Base-by-base conservation (phyloP, 2,797 vertebrate species). In the Micromesistius poutassou region DNA sequence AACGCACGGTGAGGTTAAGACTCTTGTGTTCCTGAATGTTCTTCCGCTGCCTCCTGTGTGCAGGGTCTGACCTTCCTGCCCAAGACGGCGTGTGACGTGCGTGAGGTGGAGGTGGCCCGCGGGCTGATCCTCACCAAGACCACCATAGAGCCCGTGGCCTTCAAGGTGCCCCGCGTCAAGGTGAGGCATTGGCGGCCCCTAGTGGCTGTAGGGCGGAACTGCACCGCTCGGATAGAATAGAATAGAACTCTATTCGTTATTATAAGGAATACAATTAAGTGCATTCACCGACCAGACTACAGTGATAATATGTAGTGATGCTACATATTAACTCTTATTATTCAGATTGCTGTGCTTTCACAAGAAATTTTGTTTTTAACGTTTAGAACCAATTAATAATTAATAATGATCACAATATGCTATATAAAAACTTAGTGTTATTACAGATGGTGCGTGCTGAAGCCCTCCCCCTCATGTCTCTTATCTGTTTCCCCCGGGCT, bases 11-110 rank as follows among this genome's bases (percentile, higher is more conserved):
- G 8, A 12, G 5, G 38, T 40, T 40, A 40, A 42, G 9, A 33
- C 13, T 1, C 14, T 42, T 42, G 40, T 13, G 40, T 42, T 42
- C 40, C 40, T 42, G 40, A 42, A 14, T 14, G 40, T 42, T 16
- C 30, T 72, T 25, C 76, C 66, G 13, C 70, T 77, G 28, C 74
- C 35, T 83, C n/a, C 72, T 73, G n/a, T 84, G 73, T 33, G 3
- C 90, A 99, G 98, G 97, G 97, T 30, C 93, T 98, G 36, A 73
- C 93, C 77, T 97, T 98, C 85, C 89, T 99, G 88, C 94, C 96
- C 35, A 99, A 99, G 91, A 95, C 89, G 0, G 95, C 80, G n/a
- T 99, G 98, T 8, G 93, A 96, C 0, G 94, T 99, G 80, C 93
- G 86, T 0, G 95, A 97, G 5, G 97, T 98, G 78, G 98, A 99